Evolutionary conservation across 2,113 vertebrate species (phyloP).

Genomic region (Dryoscopus gambensis): DNA sequence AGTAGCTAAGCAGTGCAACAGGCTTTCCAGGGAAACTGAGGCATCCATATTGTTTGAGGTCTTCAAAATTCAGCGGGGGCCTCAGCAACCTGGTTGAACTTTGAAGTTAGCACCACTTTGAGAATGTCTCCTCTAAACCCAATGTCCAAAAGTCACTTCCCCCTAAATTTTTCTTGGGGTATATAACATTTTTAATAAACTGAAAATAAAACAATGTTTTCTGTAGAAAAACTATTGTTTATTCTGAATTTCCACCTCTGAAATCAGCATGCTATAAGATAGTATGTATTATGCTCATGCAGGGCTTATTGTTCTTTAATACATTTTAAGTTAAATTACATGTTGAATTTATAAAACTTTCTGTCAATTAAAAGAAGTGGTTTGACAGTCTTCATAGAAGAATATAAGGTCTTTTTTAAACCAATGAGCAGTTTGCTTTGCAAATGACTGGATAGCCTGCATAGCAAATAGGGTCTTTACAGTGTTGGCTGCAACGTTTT

Average conservation of each 20-base stretch:
- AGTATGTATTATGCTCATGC: background rate
- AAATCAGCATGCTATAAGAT: background rate
- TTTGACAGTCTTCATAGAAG: background rate
- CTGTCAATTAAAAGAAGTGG: background rate
- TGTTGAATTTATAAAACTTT: background rate
- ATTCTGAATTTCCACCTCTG: background rate
- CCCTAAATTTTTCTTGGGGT: background rate
- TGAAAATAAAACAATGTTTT: background rate
- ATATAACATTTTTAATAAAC: background rate
- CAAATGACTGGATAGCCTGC: background rate
- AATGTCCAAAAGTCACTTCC: background rate
- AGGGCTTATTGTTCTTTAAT: background rate
- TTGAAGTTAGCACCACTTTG: background rate
- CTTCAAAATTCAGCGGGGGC: background rate
- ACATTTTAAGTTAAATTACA: background rate
- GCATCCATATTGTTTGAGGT: background rate
- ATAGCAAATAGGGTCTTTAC: background rate
- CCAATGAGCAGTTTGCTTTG: background rate
- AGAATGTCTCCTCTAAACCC: background rate
- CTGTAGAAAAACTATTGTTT: background rate
- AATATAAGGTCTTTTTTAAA: background rate
- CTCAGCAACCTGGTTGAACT: background rate
- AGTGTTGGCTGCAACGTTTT: background rate
- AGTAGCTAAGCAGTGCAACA: background rate
- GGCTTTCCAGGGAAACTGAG: background rate